phyloP scores from a whole-genome alignment of 2,113 vertebrate genomes.

The Capra hircus region DNA sequence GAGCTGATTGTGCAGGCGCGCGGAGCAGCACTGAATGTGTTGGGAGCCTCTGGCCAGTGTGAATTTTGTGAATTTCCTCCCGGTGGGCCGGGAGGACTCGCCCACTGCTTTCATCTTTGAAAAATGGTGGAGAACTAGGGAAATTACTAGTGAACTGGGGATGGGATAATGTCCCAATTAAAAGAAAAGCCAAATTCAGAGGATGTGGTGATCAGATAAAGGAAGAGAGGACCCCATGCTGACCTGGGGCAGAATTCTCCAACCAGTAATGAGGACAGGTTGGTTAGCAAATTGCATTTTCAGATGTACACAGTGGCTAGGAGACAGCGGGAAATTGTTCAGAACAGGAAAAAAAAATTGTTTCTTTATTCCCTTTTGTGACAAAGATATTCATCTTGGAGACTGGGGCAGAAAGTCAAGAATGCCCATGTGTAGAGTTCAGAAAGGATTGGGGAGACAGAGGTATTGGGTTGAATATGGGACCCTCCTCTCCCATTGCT shows the following conservation, averaged over 20 bases:
- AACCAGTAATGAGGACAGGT: background rate
- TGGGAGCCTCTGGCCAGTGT: slow-evolving; percentile 20
- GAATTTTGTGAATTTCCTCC: background rate
- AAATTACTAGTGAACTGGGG: background rate
- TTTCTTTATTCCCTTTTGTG: background rate
- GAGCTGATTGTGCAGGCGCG: slow-evolving; percentile 36
- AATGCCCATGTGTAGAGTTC: background rate
- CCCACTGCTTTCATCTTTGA: background rate
- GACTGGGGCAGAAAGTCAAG: background rate
- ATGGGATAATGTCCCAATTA: background rate
- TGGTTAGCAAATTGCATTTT: background rate
- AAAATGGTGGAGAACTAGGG: background rate
- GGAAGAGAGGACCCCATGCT: background rate
- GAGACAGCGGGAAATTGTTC: background rate
- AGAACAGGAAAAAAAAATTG: background rate
- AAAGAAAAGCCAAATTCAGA: background rate
- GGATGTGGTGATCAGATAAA: background rate
- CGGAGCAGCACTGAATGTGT: background rate
- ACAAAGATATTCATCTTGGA: background rate
- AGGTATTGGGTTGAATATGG: background rate
- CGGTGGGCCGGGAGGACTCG: background rate
- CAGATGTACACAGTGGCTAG: background rate
- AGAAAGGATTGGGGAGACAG: background rate
- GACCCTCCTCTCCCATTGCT: background rate
- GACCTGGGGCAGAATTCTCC: background rate